A percentile compares a stretch with the other conserved stretches of the same genome.
phyloP scores from a whole-genome alignment of 2,797 vertebrate species.

The Tenualosa ilisha region DNA sequence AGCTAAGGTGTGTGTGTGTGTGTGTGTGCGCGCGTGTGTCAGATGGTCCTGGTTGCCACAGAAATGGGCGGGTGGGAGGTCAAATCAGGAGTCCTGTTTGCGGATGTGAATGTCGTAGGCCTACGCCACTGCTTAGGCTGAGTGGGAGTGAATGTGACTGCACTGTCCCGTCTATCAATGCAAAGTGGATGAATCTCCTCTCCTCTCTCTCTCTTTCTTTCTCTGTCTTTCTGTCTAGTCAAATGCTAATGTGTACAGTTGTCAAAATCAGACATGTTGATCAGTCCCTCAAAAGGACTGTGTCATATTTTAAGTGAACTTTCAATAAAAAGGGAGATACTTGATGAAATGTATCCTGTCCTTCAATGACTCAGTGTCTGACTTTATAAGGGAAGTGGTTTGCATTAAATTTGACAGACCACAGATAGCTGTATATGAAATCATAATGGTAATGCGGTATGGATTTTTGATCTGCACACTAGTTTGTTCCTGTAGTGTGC shows the following conservation, averaged over 20 bases:
- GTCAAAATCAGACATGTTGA: slow-evolving; percentile 56
- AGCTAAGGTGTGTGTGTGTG: not conserved
- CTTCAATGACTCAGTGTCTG: not conserved
- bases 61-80: not conserved
- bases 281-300: slow-evolving; percentile 63
- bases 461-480: no score
- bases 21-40: slow-evolving; percentile 11
- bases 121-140: slow-evolving; percentile 22
- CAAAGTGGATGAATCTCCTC: slow-evolving; percentile 47
- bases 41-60: not conserved
- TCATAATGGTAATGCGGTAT: no score
- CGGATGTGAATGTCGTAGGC: slow-evolving; percentile 30
- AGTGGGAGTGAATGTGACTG: slow-evolving; percentile 26
- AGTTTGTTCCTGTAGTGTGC: no score
- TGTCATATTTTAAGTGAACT: slow-evolving; percentile 53
- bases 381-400: not conserved
- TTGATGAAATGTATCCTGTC: slow-evolving; percentile 29
- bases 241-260: slow-evolving; percentile 57
- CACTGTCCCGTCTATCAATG: slow-evolving; percentile 48
- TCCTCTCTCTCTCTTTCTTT: slow-evolving; percentile 41
- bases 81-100: slow-evolving; percentile 49
- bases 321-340: slow-evolving; percentile 61
- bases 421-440: no score
- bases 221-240: slow-evolving; percentile 6
- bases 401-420: not conserved